Evolutionary conservation across 2,113 vertebrate genomes (phyloP).

Genomic region (Ursus arctos): DNA sequence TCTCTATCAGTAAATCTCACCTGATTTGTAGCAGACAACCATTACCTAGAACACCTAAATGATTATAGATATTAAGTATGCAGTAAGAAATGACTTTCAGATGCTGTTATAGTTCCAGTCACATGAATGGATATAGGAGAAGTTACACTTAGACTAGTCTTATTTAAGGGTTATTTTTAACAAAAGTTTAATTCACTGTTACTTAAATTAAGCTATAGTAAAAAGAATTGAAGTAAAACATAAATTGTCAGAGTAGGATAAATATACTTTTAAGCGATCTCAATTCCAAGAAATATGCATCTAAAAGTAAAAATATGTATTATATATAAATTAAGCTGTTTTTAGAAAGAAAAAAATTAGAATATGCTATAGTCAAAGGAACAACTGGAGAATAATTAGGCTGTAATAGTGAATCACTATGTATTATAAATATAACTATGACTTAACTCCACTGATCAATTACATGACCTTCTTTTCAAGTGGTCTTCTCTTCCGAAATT

Average conservation of each 20-base stretch:
- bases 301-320: neutral
- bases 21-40: neutral
- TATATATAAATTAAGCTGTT: neutral
- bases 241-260: neutral
- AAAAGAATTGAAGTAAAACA: conserved; percentile 2
- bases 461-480: neutral
- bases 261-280: neutral
- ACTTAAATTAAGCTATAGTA: neutral
- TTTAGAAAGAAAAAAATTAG: neutral
- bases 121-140: neutral
- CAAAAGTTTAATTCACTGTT: neutral
- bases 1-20: neutral
- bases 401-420: too few species aligned
- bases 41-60: neutral
- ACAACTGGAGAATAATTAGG: neutral
- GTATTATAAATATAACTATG: neutral
- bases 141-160: neutral
- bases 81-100: neutral
- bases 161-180: neutral
- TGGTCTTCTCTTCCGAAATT: neutral
- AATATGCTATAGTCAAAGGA: neutral
- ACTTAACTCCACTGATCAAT: neutral
- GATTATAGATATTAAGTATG: neutral
- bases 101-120: neutral
- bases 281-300: neutral